These are phyloP conservation scores for Catamblyrhynchus diadema DNA, from an alignment of 2,797 vertebrate genomes.

Conservation along the genomic window DNA sequence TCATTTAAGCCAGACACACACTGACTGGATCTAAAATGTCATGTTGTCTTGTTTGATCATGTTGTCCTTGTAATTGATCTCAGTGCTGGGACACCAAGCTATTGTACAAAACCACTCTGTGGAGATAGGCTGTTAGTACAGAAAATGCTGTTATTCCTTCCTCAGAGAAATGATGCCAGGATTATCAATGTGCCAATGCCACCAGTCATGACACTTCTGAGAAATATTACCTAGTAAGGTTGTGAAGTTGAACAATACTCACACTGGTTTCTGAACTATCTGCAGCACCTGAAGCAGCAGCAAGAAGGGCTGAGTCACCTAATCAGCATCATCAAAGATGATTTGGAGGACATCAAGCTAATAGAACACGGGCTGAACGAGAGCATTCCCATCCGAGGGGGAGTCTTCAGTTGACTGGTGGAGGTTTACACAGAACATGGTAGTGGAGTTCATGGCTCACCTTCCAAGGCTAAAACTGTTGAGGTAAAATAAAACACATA, in stretches of 20 bases:
- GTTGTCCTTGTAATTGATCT: background rate
- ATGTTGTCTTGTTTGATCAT: background rate
- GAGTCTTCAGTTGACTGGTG: slow-evolving; percentile 84
- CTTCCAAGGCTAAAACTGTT: slow-evolving; percentile 56
- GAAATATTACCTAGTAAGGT: background rate
- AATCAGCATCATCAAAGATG: slow-evolving; percentile 95
- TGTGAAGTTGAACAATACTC: background rate
- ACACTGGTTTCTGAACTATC: background rate
- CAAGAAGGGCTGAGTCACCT: slow-evolving; percentile 95
- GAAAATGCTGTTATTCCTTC: background rate
- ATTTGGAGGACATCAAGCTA: slow-evolving; percentile 95
- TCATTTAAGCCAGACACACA: background rate
- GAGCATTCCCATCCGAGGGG: slow-evolving; percentile 86
- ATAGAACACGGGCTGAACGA: slow-evolving; percentile 93
- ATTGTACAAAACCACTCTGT: background rate
- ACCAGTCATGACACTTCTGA: background rate
- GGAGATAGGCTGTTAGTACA: background rate
- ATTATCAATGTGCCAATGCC: background rate
- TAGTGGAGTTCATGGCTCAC: background rate
- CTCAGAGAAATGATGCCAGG: background rate
- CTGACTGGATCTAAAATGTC: background rate
- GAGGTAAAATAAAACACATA: slow-evolving; percentile 32
- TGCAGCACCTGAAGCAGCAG: slow-evolving; percentile 95
- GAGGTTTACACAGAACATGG: background rate
- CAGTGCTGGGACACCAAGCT: no score